phyloP scores from a whole-genome alignment of 2,113 vertebrate species.

The Erinaceus europaeus region DNA sequence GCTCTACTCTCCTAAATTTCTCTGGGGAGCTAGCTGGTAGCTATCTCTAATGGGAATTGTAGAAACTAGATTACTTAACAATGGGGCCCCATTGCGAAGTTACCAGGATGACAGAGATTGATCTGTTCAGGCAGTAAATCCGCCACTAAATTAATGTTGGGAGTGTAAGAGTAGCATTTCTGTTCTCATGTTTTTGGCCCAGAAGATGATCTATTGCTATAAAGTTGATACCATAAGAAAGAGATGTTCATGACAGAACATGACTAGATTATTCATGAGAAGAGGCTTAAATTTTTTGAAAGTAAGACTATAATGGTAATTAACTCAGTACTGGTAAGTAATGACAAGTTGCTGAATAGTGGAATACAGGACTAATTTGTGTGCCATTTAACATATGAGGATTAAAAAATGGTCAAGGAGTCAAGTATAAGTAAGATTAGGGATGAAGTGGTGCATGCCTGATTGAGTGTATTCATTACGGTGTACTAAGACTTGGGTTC shows the following conservation, averaged over 20 bases:
- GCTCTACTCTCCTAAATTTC: not conserved
- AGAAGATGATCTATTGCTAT: constrained; percentile 42
- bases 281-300: constrained; percentile 52
- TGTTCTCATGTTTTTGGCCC: constrained; percentile 15
- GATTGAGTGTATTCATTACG: too few species aligned
- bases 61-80: constrained; percentile 13
- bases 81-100: not conserved
- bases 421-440: constrained; percentile 24
- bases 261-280: constrained; percentile 12
- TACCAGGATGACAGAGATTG: not conserved
- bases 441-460: too few species aligned
- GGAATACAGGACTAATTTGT: constrained; percentile 18
- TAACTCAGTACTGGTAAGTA: constrained; percentile 53
- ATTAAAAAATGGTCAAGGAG: constrained; percentile 38
- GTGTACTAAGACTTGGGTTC: too few species aligned
- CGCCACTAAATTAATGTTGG: constrained; percentile 25
- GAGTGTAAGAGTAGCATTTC: not conserved
- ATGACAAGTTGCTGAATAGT: constrained; percentile 43
- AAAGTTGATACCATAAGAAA: constrained; percentile 11
- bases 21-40: not conserved
- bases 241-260: constrained; percentile 51
- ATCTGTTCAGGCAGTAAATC: not conserved
- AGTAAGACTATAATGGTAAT: constrained; percentile 56
- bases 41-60: not conserved
- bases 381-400: not conserved